Base-by-base conservation (phyloP, 1,140 invertebrate species). In the Caenorhabditis remanei region DNA sequence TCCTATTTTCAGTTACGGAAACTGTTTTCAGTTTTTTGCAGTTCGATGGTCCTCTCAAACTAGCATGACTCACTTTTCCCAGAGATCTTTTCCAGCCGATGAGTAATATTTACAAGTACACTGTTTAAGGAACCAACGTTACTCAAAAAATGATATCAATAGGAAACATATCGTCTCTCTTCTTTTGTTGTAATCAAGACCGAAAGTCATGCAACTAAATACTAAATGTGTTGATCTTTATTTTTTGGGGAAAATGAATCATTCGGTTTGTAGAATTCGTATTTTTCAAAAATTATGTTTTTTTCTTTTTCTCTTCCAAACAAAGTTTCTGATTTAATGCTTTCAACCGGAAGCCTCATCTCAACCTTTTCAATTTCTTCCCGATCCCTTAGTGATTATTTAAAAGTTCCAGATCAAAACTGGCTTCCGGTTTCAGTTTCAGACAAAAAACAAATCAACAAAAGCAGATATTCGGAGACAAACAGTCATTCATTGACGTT, bases 51-150 rank as follows among this genome's bases (percentile, higher is more conserved):
- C 50, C 50, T 53, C 50, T 11, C 19, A 14, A n/a, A n/a, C 8
- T n/a, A n/a, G 56, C 16, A 71, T 71, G 65, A 71, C n/a, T 71
- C 65, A 71, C 16, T 43, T 71, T 71, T 71, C 65, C 65, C 65
- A 71, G 11, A 46, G 65, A 43, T 71, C 41, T 41, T 43, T 16
- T 32, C 19, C 8, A 21, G 11, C 24, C 24, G 65, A 46, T 71
- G 65, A 71, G 65, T 71, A 71, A 71, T 46, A 71, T 71, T 46
- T 46, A 24, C 24, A 43, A 71, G 40, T 71, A 43, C 41, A 46
- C 41, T 19, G 14, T 71, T 71, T 71, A 71, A 46, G 65, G 65
- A 71, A 71, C 65, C 46, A n/a, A 65, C n/a, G 32, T 3, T 63
- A 24, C 24, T 63, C n/a, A 19, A 43, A 43, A 71, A 43, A 71